Evolutionary conservation across 2,888 invertebrate species (phyloP), one percentile per base, ranked within the genome.

Genomic region (Bursaphelenchus okinawaensis): DNA sequence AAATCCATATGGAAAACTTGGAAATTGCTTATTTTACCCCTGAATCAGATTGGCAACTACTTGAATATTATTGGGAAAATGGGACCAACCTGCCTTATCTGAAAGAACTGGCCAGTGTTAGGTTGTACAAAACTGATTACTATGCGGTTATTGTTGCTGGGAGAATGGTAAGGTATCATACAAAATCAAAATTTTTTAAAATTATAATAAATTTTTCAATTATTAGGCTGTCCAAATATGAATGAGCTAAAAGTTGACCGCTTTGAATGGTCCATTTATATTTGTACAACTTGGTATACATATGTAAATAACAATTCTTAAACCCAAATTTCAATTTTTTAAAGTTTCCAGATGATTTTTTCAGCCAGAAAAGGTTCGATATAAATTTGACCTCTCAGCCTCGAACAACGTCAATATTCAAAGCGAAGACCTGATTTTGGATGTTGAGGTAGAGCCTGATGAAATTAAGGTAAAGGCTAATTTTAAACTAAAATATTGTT

Each of bases 371-470:
- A 16, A 28, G 28, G 60, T 62, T 54, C 70, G 65, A 19, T 69
- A 69, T 57, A 62, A 70, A 54, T 31, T 69, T 26, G 69, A 69
- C 50, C 27, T 69, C 54, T 58, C 51, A 9, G 50, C 58, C 19
- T 69, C 69, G 26, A 67, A 69, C 56, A 65, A 65, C 55, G 69
- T 69, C 29, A 69, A 69, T 59, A 67, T 69, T 22, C 69, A 69
- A 24, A 58, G 69, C 28, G 27, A 69, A 6, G 70, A 68, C 51
- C 51, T 69, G 54, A 52, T 57, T 22, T 55, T 69, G 12, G 67
- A 72, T 9, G 59, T 62, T 22, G 63, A 16, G n/a, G 72, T 69
- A 7, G 52, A 62, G 12, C 29, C 72, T 26, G 58, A 66, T 29
- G 63, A 52, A 19, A 56, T 57, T n/a, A 66, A 66, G 66, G 66